Conservation (phyloP, 2,888 invertebrate species). For the Lycia hirtaria region DNA sequence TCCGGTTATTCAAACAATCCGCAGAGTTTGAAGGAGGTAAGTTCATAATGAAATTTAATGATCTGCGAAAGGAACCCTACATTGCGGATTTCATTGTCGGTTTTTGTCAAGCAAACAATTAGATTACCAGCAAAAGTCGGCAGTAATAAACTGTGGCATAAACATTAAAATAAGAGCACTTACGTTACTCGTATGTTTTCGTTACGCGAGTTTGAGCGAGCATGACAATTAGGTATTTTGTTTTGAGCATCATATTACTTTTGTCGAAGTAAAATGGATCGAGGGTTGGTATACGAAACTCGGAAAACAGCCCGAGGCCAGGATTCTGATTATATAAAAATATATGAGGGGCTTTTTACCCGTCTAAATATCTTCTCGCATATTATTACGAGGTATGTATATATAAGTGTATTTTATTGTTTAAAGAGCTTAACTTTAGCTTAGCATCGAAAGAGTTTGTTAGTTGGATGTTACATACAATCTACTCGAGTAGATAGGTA, state of each 20-base stretch:
- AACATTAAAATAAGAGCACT: conserved; percentile 16
- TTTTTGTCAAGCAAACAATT: conserved; percentile 30
- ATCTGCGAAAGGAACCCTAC: conserved; percentile 53
- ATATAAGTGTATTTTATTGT: conserved; percentile 13
- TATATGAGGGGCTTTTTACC: conserved; percentile 25
- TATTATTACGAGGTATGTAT: conserved; percentile 9
- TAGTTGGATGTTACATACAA: background rate
- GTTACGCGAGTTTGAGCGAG: conserved; percentile 11
- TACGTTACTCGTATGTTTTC: conserved; percentile 8
- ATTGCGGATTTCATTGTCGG: conserved; percentile 40
- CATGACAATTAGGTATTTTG: conserved; percentile 26
- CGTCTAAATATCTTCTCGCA: conserved; percentile 6
- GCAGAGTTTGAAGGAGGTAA: conserved; percentile 59
- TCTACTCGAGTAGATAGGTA: background rate
- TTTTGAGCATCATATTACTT: conserved; percentile 25
- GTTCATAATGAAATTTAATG: conserved; percentile 64
- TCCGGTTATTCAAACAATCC: conserved; percentile 63
- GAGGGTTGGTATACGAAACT: conserved; percentile 21
- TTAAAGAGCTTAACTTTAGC: conserved; percentile 1
- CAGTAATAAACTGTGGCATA: conserved; percentile 21
- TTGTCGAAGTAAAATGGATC: conserved; percentile 30
- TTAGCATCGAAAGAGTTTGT: background rate
- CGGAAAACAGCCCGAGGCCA: conserved; percentile 28
- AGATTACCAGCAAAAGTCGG: conserved; percentile 16
- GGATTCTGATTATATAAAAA: conserved; percentile 30